Conservation (phyloP, 2,888 invertebrate species). For the Crepidodera aurea region DNA sequence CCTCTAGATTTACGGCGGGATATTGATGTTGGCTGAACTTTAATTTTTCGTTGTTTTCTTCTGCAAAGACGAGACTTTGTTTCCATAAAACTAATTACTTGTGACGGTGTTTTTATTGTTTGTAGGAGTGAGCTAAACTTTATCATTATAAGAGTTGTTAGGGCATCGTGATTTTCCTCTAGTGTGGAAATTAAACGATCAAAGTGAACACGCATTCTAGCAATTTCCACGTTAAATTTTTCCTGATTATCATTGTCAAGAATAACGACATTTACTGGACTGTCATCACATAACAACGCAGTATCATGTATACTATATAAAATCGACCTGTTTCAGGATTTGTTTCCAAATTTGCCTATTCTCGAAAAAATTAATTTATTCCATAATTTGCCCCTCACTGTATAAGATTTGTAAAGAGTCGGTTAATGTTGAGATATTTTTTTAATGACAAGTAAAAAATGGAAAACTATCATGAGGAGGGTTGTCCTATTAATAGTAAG, state of each 20-base stretch:
- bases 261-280: not conserved
- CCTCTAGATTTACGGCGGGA: slow-evolving; percentile 5
- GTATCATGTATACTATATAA: not conserved
- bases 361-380: not conserved
- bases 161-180: slow-evolving; percentile 4
- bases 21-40: slow-evolving; percentile 7
- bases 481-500: no score
- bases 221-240: slow-evolving; percentile 12
- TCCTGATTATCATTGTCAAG: slow-evolving; percentile 3
- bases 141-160: slow-evolving; percentile 1
- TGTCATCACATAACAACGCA: not conserved
- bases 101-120: no score
- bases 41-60: no score
- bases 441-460: no score
- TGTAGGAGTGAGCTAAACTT: not conserved
- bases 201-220: slow-evolving; percentile 14
- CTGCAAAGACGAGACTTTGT: not conserved
- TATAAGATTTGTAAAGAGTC: not conserved
- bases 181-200: slow-evolving; percentile 10
- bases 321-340: not conserved
- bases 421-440: no score
- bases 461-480: no score
- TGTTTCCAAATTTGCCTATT: not conserved
- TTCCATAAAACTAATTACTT: not conserved
- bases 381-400: not conserved